Evolutionary conservation across 2,113 vertebrate genomes (phyloP).

Genomic region (Corythornis madagascariensis): DNA sequence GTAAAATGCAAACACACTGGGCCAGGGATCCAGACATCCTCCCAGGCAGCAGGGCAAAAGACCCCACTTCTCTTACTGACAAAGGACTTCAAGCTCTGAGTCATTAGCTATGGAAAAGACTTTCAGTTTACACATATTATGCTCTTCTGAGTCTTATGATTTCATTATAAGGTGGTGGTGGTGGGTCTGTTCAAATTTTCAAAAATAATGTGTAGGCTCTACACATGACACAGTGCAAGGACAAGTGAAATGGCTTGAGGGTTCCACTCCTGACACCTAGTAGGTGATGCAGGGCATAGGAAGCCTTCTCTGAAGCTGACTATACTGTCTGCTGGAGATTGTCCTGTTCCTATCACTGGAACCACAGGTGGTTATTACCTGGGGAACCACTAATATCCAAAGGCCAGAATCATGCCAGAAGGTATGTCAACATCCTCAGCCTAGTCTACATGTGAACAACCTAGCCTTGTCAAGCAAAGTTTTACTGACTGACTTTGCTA

Average conservation of each 20-base stretch:
- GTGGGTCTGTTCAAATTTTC: neutral
- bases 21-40: too few species aligned
- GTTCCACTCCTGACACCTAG: neutral
- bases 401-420: neutral
- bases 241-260: neutral
- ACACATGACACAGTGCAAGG: neutral
- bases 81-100: too few species aligned
- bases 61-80: too few species aligned
- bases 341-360: neutral
- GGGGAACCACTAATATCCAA: neutral
- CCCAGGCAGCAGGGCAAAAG: too few species aligned
- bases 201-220: neutral
- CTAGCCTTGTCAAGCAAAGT: accelerated
- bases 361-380: neutral
- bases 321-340: neutral
- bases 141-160: neutral
- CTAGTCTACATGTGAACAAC: neutral
- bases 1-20: too few species aligned
- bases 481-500: neutral
- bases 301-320: neutral
- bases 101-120: too few species aligned
- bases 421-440: neutral
- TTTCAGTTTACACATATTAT: neutral
- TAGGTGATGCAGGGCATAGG: accelerated
- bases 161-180: neutral